A percentile compares a stretch with the other conserved stretches of the same genome.
Conservation (phyloP, 1,140 invertebrate genomes). For the Planococcus citri region DNA sequence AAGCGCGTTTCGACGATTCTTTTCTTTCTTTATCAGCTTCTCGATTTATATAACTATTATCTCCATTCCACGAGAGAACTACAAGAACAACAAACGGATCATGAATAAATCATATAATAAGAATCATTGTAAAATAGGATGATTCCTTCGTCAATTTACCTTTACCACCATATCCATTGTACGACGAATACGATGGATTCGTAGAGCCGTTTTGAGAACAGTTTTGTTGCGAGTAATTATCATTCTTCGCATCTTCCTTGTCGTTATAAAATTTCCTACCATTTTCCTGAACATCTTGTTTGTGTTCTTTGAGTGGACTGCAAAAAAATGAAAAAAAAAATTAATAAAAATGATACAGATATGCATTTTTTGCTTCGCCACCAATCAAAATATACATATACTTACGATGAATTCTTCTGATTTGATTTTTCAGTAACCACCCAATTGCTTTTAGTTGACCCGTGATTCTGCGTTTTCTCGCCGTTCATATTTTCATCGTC, state of each 20-base stretch:
- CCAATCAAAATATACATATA: not conserved
- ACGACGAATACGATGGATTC: slow-evolving; percentile 34
- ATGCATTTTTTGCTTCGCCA: not conserved
- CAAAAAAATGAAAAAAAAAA: not conserved
- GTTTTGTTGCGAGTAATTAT: not conserved
- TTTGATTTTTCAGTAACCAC: not conserved
- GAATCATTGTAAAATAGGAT: slow-evolving; percentile 12
- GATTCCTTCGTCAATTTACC: slow-evolving; percentile 28
- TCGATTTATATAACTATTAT: slow-evolving; percentile 26
- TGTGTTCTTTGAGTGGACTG: not conserved
- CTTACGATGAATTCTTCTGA: not conserved
- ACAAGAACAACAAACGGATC: not conserved
- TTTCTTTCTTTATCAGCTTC: slow-evolving; percentile 26
- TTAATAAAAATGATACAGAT: not conserved
- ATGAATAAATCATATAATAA: not conserved
- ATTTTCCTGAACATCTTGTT: not conserved
- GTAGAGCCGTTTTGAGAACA: not conserved
- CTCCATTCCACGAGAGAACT: slow-evolving; percentile 29
- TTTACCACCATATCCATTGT: slow-evolving; percentile 36
- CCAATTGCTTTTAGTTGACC: not conserved
- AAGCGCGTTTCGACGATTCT: slow-evolving; percentile 23
- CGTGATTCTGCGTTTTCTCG: not conserved
- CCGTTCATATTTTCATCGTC: not conserved
- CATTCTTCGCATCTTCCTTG: not conserved
- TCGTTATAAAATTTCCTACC: not conserved